These are phyloP conservation scores for Cyrtorhinus lividipennis DNA, from an alignment of 1,140 invertebrate genomes.

Conservation along the genomic window DNA sequence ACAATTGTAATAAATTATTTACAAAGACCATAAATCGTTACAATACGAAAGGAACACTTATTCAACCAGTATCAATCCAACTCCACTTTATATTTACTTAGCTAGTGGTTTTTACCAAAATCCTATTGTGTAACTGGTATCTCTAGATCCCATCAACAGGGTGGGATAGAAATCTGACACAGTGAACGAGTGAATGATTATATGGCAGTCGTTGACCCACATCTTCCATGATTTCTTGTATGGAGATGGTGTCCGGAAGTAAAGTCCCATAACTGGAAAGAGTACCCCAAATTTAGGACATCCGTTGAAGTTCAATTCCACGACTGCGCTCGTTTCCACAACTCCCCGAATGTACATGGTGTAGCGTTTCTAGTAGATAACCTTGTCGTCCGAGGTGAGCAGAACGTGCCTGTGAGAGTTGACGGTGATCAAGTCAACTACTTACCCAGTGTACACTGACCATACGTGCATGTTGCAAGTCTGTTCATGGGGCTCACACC, in stretches of 20 bases:
- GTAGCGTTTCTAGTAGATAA: not conserved
- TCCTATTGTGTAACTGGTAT: too few relatives aligned
- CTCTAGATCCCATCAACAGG: too few relatives aligned
- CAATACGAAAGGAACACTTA: too few relatives aligned
- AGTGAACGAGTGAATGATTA: too few relatives aligned
- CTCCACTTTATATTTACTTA: too few relatives aligned
- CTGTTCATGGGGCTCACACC: not conserved
- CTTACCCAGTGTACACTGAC: not conserved
- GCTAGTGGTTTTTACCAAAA: too few relatives aligned
- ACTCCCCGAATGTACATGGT: not conserved
- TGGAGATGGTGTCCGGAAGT: not conserved
- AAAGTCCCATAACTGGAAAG: slow-evolving; percentile 7
- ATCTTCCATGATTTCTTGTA: not conserved
- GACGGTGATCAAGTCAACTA: not conserved
- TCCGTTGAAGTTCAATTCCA: not conserved
- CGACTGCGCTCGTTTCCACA: not conserved
- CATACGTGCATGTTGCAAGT: slow-evolving; percentile 1
- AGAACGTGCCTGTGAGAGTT: not conserved
- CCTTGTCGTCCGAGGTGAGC: not conserved
- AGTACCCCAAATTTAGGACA: not conserved
- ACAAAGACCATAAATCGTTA: too few relatives aligned
- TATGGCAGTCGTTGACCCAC: slow-evolving; percentile 9
- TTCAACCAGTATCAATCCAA: too few relatives aligned
- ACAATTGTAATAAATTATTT: too few relatives aligned
- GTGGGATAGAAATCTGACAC: too few relatives aligned